Conservation (phyloP, 1,140 invertebrate species). For the Stegodyphus dumicola region DNA sequence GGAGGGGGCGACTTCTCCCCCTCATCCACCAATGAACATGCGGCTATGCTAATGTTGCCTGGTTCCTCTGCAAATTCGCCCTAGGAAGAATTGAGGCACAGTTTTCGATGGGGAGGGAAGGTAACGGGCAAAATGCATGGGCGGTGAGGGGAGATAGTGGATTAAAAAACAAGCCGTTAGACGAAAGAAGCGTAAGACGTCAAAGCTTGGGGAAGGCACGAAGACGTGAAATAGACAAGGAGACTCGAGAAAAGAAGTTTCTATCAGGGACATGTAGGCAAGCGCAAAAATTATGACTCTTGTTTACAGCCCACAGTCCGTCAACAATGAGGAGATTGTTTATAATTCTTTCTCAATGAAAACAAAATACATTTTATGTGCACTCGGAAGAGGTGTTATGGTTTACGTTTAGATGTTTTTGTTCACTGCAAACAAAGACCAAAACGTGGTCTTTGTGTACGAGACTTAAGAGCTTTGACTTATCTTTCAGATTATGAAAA, state of each 20-base stretch:
- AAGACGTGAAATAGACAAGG: slow-evolving; percentile 55
- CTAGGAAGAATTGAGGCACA: slow-evolving; percentile 18
- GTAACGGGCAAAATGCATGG: background rate
- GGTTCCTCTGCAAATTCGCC: slow-evolving; percentile 42
- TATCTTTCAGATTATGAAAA: no score
- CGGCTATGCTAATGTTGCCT: slow-evolving; percentile 52
- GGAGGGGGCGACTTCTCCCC: slow-evolving; percentile 11
- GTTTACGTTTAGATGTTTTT: no score
- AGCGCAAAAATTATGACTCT: background rate
- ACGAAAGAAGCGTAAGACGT: slow-evolving; percentile 22
- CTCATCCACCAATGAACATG: slow-evolving; percentile 53
- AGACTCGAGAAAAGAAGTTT: slow-evolving; percentile 25
- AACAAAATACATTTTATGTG: no score
- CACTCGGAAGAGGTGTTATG: no score
- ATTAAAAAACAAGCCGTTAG: slow-evolving; percentile 57
- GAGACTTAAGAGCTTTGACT: no score
- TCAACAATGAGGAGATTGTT: no score
- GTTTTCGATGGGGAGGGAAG: slow-evolving; percentile 1
- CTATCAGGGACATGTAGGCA: slow-evolving; percentile 3
- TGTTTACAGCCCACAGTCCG: no score
- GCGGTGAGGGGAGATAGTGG: slow-evolving; percentile 19
- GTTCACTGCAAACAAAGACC: no score
- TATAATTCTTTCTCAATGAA: no score
- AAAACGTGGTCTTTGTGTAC: no score
- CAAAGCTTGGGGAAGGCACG: slow-evolving; percentile 24